Percentiles rank a stretch among this genome's conserved stretches.
Conservation (phyloP, 2,797 vertebrate genomes). For the Dermochelys coriacea region DNA sequence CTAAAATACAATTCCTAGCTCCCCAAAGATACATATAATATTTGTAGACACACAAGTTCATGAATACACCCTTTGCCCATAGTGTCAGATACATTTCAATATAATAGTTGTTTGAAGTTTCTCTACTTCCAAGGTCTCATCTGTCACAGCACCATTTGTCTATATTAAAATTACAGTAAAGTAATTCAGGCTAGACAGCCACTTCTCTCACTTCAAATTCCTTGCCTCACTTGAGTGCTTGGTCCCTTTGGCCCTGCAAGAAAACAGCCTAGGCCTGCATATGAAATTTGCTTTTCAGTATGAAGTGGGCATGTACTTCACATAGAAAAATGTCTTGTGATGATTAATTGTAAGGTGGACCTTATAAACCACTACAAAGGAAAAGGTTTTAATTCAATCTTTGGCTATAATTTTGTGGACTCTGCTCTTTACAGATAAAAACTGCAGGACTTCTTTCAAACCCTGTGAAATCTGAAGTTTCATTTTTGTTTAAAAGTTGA, state of each 20-base stretch:
- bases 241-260: not conserved
- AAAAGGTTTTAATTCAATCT: not conserved
- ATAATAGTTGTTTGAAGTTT: not conserved
- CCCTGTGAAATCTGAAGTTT: not conserved
- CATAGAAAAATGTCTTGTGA: not conserved
- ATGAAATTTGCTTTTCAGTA: not conserved
- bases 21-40: not conserved
- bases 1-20: too few relatives aligned
- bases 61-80: not conserved
- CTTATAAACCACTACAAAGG: not conserved
- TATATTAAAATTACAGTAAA: not conserved
- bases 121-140: not conserved
- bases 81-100: not conserved
- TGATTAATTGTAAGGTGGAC: not conserved
- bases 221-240: not conserved
- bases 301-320: not conserved
- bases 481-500: not conserved
- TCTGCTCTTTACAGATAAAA: not conserved
- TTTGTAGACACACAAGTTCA: not conserved
- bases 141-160: not conserved
- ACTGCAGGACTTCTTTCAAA: not conserved
- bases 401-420: not conserved
- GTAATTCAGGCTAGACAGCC: not conserved
- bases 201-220: not conserved
- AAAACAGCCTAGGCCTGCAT: not conserved